These are phyloP conservation scores for Dipodomys ordii DNA, from an alignment of 2,113 vertebrate species.

Conservation along the genomic window DNA sequence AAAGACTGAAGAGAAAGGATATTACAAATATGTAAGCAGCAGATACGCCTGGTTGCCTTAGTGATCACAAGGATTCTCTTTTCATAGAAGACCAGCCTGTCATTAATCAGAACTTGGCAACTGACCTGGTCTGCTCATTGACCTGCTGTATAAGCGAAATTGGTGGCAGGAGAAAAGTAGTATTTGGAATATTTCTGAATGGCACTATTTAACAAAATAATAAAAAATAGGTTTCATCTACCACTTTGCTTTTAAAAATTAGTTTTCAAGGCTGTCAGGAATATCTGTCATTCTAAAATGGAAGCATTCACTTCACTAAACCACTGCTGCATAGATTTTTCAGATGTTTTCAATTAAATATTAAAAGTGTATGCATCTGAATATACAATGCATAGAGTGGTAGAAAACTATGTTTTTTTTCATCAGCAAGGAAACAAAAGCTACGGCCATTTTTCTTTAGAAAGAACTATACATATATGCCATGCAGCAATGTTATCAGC, in stretches of 20 bases:
- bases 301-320: neutral
- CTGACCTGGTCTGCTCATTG: constrained; percentile 17
- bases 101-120: constrained; percentile 44
- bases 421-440: constrained; percentile 48
- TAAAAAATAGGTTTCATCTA: neutral
- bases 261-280: constrained; percentile 17
- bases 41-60: constrained; percentile 36
- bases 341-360: constrained; percentile 40
- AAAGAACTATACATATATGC: neutral
- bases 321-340: neutral
- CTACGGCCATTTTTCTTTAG: constrained; percentile 51
- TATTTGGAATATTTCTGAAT: constrained; percentile 32
- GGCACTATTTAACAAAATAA: constrained; percentile 47
- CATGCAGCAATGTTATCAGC: constrained; percentile 35
- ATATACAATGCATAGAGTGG: neutral
- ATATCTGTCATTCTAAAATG: constrained; percentile 37
- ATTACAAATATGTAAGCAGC: constrained; percentile 14
- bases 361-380: constrained; percentile 9
- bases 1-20: constrained; percentile 15
- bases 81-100: constrained; percentile 15
- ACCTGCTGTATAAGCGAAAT: neutral
- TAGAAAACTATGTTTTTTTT: constrained; percentile 43
- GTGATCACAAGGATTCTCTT: constrained; percentile 45
- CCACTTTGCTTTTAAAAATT: constrained; percentile 50
- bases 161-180: neutral